Conservation (phyloP, 2,797 vertebrate species). For the Acestrorhynchus altus region DNA sequence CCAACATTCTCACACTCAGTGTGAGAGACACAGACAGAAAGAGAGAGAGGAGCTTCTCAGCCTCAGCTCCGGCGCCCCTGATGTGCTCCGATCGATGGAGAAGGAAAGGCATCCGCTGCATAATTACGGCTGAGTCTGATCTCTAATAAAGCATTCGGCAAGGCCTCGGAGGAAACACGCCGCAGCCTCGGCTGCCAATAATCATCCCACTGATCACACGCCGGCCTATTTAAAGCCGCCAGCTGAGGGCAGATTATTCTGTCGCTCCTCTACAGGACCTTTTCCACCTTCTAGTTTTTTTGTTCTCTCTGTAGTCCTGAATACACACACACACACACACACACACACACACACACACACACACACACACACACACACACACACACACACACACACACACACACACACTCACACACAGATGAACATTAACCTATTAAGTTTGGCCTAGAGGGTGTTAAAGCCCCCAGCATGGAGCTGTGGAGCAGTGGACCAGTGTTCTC, state of each 20-base stretch:
- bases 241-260: slow-evolving; percentile 14
- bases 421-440: too few species aligned
- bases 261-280: slow-evolving; percentile 41
- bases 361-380: slow-evolving; percentile 36
- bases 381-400: slow-evolving; percentile 1
- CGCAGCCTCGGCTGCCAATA: slow-evolving; percentile 59
- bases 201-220: slow-evolving; percentile 46
- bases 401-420: not conserved
- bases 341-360: slow-evolving; percentile 37
- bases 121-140: slow-evolving; percentile 74
- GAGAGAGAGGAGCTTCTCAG: not conserved
- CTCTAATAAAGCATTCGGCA: slow-evolving; percentile 66
- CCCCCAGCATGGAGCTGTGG: too few species aligned
- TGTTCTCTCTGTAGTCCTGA: slow-evolving; percentile 30
- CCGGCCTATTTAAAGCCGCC: slow-evolving; percentile 21
- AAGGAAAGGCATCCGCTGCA: slow-evolving; percentile 63
- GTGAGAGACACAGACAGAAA: slow-evolving; percentile 1
- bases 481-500: too few species aligned
- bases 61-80: not conserved
- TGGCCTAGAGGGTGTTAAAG: too few species aligned
- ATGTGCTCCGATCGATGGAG: slow-evolving; percentile 30
- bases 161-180: slow-evolving; percentile 53
- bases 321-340: slow-evolving; percentile 54
- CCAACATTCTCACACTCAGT: not conserved
- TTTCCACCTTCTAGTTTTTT: slow-evolving; percentile 47